These are phyloP conservation scores for Drosophila tristis DNA, from an alignment of 1,140 invertebrate species.

Conservation along the genomic window DNA sequence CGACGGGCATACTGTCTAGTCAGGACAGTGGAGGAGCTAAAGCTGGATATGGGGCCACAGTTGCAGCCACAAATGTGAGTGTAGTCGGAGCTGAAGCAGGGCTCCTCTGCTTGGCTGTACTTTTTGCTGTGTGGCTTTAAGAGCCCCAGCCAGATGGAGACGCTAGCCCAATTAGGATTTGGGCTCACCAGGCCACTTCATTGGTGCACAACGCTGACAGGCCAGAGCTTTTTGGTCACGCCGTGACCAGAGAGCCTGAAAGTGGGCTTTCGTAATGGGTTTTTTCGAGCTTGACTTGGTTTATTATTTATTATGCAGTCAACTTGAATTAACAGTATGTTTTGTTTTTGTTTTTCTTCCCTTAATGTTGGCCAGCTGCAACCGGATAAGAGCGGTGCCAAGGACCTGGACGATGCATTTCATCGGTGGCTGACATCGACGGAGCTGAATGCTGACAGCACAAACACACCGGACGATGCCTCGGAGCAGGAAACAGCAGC, in stretches of 20 bases:
- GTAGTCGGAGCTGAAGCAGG: slow-evolving; percentile 2
- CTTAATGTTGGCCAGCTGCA: slow-evolving; percentile 32
- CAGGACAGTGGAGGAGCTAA: slow-evolving; percentile 2
- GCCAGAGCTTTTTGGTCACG: neutral
- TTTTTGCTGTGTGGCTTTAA: neutral
- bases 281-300: slow-evolving; percentile 62
- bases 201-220: slow-evolving; percentile 11
- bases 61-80: slow-evolving; percentile 61
- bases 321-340: slow-evolving; percentile 53
- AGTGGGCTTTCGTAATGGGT: slow-evolving; percentile 41
- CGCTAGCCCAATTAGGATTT: slow-evolving; percentile 45
- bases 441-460: slow-evolving; percentile 69
- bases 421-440: slow-evolving; percentile 82
- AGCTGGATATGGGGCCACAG: slow-evolving; percentile 40
- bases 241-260: slow-evolving; percentile 47
- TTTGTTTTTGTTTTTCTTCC: slow-evolving; percentile 23
- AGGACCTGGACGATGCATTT: slow-evolving; percentile 78
- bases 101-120: neutral
- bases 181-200: slow-evolving; percentile 28
- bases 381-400: slow-evolving; percentile 39
- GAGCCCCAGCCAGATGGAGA: neutral
- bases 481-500: slow-evolving; percentile 67
- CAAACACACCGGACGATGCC: slow-evolving; percentile 62
- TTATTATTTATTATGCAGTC: slow-evolving; percentile 69
- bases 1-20: slow-evolving; percentile 54